Base-by-base conservation (phyloP, 1,140 invertebrate species). In the Drosophila pseudoobscura region DNA sequence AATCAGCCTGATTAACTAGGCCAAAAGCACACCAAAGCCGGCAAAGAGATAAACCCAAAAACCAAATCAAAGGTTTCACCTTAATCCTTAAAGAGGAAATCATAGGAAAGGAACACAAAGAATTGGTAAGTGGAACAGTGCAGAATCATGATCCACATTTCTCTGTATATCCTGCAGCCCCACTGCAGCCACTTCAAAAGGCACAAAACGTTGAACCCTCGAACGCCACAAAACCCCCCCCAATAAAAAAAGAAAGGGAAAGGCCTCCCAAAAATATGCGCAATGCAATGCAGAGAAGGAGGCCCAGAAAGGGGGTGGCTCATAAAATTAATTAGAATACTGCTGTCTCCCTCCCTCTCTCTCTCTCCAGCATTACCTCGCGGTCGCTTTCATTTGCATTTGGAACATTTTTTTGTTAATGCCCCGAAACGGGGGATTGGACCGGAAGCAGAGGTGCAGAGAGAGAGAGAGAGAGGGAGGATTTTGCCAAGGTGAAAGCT, bases 241-340 rank as follows among this genome's bases (percentile, higher is more conserved):
- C 20, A 20, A 24, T 6, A 43, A 74, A 69, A 20, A 17, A 6
- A 43, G 69, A 69, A 63, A 29, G 31, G 8, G 41, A 69, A 50
- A 26, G 26, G 31, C 35, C 11, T 39, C 3, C 39, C 52, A 35
- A 49, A 68, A 68, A 69, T 68, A 11, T 41, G 64, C 65, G 64
- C 45, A 70, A 43, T 70, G 64, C 78, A 80, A 85, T 60, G 56
- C 72, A 56, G 68, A 53, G 65, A 5, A 39, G 35, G 11, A 26
- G 24, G 11, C 4, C 4, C 35, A 39, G 65, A 60, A 7, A 51
- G 45, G 47, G 57, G 46, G 61, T 55, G 78, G 58, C 56, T 75
- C 61, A 87, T 80, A 75, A 82, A 88, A 88, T 82, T 87, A 87
- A 87, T 87, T 87, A 87, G 78, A 88, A 64, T 53, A 24, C 13